A percentile compares a stretch with the other conserved stretches of the same genome.
These are phyloP conservation scores for Camelus dromedarius DNA, from an alignment of 2,113 vertebrate genomes.

Conservation along the genomic window DNA sequence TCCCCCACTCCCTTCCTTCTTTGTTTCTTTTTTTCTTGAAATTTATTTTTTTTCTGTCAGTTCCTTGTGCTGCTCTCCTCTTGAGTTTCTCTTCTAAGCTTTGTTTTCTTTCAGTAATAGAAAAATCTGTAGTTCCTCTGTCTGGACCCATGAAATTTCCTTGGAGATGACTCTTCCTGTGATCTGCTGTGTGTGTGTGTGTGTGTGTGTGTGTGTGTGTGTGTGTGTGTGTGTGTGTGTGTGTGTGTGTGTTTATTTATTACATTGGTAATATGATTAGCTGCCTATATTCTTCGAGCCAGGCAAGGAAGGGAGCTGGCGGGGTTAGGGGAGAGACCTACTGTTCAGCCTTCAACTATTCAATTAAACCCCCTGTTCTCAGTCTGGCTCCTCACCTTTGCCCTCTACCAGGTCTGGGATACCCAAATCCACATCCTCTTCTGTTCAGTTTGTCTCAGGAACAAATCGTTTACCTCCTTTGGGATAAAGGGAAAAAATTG, in stretches of 20 bases:
- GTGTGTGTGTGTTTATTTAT: too few species aligned
- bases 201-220: not conserved
- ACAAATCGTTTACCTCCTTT: not conserved
- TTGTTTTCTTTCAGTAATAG: not conserved
- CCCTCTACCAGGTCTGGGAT: not conserved
- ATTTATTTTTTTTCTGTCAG: not conserved
- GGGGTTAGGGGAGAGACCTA: not conserved
- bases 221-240: not conserved
- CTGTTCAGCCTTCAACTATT: not conserved
- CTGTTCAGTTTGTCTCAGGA: not conserved
- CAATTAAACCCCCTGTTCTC: not conserved
- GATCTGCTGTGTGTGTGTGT: not conserved
- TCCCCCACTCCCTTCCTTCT: too few species aligned
- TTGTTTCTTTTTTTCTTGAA: not conserved
- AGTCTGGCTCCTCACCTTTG: not conserved
- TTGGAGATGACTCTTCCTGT: not conserved
- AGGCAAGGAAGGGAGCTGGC: not conserved
- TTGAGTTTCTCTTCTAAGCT: not conserved
- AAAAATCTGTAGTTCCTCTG: not conserved
- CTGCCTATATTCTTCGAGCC: not conserved
- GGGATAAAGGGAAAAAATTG: not conserved
- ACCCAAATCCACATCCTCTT: not conserved
- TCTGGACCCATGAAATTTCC: not conserved
- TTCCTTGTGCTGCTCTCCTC: not conserved
- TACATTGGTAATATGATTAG: not conserved